phyloP scores from a whole-genome alignment of 92 coral and sea anemone genomes.

The Isaurus tuberculatus region DNA sequence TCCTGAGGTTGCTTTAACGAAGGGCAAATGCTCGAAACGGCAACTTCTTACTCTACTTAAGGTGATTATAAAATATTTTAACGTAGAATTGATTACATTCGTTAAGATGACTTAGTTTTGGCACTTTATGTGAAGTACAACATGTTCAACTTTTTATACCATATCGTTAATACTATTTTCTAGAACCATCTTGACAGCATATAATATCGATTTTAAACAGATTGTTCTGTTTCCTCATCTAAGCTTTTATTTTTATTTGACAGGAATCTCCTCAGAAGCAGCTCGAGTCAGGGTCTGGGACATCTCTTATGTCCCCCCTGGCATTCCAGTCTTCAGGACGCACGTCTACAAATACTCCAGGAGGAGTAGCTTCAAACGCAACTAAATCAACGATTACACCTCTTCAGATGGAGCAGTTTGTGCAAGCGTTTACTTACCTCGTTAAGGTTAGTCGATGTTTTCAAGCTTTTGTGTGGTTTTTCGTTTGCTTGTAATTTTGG shows the following conservation, averaged over 20 bases:
- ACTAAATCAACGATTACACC: conserved; percentile 73
- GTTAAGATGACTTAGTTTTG: too few species aligned
- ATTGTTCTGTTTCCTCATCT: not conserved
- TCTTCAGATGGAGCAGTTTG: conserved; percentile 88
- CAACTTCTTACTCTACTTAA: too few species aligned
- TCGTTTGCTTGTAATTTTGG: too few species aligned
- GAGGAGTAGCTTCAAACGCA: conserved; percentile 52
- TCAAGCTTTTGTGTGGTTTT: not conserved
- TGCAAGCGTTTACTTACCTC: conserved; percentile 84
- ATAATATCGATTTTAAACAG: too few species aligned
- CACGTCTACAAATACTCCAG: conserved; percentile 38
- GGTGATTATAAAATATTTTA: too few species aligned
- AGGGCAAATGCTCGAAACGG: too few species aligned
- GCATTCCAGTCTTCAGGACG: conserved; percentile 82
- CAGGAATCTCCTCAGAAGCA: conserved; percentile 80
- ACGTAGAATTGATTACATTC: too few species aligned
- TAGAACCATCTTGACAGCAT: too few species aligned
- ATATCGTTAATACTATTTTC: too few species aligned
- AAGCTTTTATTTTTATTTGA: not conserved
- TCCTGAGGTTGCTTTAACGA: too few species aligned
- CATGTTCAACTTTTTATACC: too few species aligned
- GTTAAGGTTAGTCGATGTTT: conserved; percentile 71
- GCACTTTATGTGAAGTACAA: too few species aligned
- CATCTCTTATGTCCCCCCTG: conserved; percentile 93
- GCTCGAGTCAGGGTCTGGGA: conserved; percentile 52